Evolutionary conservation across 1,140 invertebrate genomes (phyloP).

Genomic region (Apis florea): DNA sequence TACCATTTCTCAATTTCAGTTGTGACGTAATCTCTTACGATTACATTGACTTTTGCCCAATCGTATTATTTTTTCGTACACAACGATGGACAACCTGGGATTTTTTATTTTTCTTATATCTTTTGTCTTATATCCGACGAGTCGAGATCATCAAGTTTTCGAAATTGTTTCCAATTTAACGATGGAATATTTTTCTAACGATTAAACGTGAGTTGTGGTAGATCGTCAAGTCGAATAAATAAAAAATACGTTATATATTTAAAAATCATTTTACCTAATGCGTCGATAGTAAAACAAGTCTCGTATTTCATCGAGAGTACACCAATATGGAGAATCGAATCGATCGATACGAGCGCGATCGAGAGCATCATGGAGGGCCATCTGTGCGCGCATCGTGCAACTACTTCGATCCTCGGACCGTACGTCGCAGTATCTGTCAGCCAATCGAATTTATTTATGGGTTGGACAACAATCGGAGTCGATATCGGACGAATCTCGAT

Average conservation of each 20-base stretch:
- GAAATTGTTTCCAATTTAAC: too few species aligned
- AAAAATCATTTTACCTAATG: neutral
- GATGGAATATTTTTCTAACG: too few species aligned
- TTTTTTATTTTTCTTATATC: too few species aligned
- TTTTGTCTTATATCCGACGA: too few species aligned
- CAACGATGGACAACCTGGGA: neutral
- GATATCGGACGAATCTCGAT: neutral
- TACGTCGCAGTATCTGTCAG: constrained; percentile 6
- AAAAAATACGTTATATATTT: neutral
- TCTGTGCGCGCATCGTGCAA: constrained; percentile 9
- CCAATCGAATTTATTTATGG: constrained; percentile 1
- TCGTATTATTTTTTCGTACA: too few species aligned
- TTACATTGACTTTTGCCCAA: neutral
- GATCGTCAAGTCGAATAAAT: neutral
- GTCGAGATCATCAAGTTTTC: too few species aligned
- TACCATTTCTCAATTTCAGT: neutral
- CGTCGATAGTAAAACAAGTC: neutral
- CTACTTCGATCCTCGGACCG: neutral
- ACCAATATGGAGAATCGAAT: neutral
- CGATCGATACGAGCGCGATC: constrained; percentile 27
- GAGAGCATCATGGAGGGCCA: neutral
- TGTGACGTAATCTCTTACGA: too few species aligned
- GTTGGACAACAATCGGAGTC: neutral
- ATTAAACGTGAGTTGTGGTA: neutral
- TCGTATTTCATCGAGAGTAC: too few species aligned